Evolutionary conservation across 1,140 invertebrate species (phyloP), one percentile per base, ranked within the genome.

Genomic region (Pygmarrhopalites habei): DNA sequence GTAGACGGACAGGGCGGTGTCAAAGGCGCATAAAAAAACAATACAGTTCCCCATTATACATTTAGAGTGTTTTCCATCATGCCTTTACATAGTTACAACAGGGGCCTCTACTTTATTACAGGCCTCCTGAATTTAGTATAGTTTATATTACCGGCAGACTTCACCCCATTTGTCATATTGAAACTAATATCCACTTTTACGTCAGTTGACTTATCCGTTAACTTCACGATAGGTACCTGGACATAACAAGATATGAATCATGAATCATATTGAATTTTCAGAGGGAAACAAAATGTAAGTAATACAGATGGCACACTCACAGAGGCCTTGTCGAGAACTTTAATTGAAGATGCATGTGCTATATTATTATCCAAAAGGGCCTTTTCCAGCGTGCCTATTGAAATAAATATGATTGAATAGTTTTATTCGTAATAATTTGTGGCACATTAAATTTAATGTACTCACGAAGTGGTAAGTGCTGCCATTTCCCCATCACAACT

Each of bases 141-240:
- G n/a, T n/a, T n/a, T n/a, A n/a, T n/a, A n/a, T n/a, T n/a, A n/a
- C n/a, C n/a, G n/a, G 92, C 95, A 73, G 92, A 95, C 80, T 91
- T 90, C 17, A 95, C 87, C 41, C 92, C 92, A 77, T 91, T 95
- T 73, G 84, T 89, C 90, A 95, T 95, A 77, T 97, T 98, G 80
- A 98, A 98, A 73, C 93, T 96, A 74, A 99, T 98, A 79, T 99
- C 95, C 69, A 97, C 91, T 76, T 85, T 86, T 52, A 98, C 88
- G 68, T 95, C 90, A 39, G 92, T 95, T 74, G 87, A 85, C 66
- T 86, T 86, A 78, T 99, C 95, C n/a, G 90, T 95, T 73, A 98
- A 81, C 80, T 98, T 98, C 30, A 98, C 88, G 72, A 98, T 98
- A 69, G 95, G 95, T 70, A 98, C 83, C 83, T 84, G 69, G 3